Percentiles rank a stretch among this genome's conserved stretches.
These are phyloP conservation scores for Syncerus caffer DNA, from an alignment of 2,797 vertebrate species.

Conservation along the genomic window DNA sequence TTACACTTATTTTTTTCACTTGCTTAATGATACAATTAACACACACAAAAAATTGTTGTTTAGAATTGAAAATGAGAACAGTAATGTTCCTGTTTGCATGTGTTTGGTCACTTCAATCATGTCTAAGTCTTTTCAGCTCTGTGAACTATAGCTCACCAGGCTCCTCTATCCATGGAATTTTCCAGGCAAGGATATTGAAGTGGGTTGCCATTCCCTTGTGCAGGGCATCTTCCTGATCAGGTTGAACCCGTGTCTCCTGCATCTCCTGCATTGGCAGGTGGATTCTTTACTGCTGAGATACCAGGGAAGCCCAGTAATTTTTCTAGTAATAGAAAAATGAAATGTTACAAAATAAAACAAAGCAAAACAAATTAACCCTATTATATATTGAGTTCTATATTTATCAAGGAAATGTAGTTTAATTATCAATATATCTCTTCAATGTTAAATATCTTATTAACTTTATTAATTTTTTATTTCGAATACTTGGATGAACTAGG, in stretches of 20 bases:
- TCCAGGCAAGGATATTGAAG: neutral
- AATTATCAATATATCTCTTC: neutral
- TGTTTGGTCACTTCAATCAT: neutral
- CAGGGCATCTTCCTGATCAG: neutral
- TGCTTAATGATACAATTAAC: neutral
- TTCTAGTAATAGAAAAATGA: neutral
- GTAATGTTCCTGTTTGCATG: neutral
- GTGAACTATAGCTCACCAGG: neutral
- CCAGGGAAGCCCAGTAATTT: rapidly evolving
- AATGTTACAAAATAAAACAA: neutral
- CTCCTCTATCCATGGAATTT: neutral
- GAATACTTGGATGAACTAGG: neutral
- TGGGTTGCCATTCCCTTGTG: neutral
- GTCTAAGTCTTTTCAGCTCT: neutral
- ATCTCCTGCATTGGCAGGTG: neutral
- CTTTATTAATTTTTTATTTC: neutral
- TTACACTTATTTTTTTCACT: neutral
- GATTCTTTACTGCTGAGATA: neutral
- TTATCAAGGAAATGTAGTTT: neutral
- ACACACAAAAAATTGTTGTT: neutral
- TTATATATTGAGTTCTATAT: neutral
- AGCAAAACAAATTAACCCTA: neutral
- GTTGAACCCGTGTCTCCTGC: neutral
- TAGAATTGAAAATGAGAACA: neutral
- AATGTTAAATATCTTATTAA: neutral